Base-by-base conservation (phyloP, 2,113 vertebrate genomes). In the Podilymbus podiceps region DNA sequence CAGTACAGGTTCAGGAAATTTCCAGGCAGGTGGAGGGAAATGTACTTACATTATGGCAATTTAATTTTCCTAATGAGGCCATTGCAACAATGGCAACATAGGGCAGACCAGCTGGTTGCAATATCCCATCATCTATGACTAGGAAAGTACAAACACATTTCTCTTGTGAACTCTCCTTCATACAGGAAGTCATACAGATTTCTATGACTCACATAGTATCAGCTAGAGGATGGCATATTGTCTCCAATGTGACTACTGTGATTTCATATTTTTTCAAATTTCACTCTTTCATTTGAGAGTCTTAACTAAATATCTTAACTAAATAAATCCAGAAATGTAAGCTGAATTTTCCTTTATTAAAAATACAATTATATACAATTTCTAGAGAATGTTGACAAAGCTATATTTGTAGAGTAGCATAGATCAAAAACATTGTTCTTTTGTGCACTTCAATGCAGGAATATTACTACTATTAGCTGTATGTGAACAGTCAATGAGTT, bases 61-160 rank as follows among this genome's bases (percentile, higher is more conserved):
- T 91, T 85, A 62, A 49, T 94, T 92, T 95, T 96, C 63, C 63
- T 92, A 62, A 94, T 80, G 86, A 88, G 53, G 86, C 59, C 76
- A 49, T 63, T 84, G 76, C 68, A 86, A 40, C 31, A 69, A 6
- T 55, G 81, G 33, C 85, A 91, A 60, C 24, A 40, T 1, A 53
- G 68, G 76, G 68, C 50, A 44, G 68, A 35, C 93, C 91, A 92
- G 80, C 73, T 89, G 80, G 63, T 87, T 91, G 46, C 76, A 60
- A 8, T 42, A 27, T 44, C 53, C 25, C 18, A 1, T 68, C 76
- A 83, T 56, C 53, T 56, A 5, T 15, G 22, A 49, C 56, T 40
- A 83, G 46, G 7, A 69, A 56, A 73, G 28, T 18, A 42, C 42
- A 88, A 73, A 72, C 52, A 30, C 25, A 24, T 79, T 73, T 49